These are phyloP conservation scores for Crotalus horridus DNA, from an alignment of 2,113 vertebrate species.

Conservation along the genomic window DNA sequence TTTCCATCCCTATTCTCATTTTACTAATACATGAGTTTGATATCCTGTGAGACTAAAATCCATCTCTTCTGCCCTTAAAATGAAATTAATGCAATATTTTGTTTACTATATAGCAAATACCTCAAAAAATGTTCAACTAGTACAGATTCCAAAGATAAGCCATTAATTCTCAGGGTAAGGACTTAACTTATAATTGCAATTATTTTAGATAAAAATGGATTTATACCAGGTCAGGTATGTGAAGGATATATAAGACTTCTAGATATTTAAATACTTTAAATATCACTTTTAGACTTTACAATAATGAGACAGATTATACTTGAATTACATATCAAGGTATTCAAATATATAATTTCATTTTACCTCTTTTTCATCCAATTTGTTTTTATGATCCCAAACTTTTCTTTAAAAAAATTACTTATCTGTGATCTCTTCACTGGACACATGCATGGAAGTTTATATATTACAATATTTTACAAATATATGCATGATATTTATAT, in stretches of 20 bases:
- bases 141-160: not conserved
- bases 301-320: not conserved
- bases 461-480: not conserved
- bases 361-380: not conserved
- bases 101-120: not conserved
- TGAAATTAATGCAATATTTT: not conserved
- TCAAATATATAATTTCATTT: not conserved
- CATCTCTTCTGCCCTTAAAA: not conserved
- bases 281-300: not conserved
- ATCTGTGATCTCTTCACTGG: not conserved
- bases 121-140: not conserved
- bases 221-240: not conserved
- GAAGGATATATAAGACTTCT: not conserved
- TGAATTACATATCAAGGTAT: not conserved
- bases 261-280: not conserved
- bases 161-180: not conserved
- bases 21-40: not conserved
- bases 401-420: not conserved
- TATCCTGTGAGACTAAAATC: not conserved
- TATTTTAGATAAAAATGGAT: not conserved
- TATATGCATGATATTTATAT: not conserved
- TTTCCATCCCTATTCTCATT: not conserved
- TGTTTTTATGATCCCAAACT: not conserved
- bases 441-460: not conserved
- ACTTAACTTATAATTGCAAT: not conserved